These are phyloP conservation scores for Phallusia fumigata DNA, from an alignment of 23 tunicate genomes.

Conservation along the genomic window DNA sequence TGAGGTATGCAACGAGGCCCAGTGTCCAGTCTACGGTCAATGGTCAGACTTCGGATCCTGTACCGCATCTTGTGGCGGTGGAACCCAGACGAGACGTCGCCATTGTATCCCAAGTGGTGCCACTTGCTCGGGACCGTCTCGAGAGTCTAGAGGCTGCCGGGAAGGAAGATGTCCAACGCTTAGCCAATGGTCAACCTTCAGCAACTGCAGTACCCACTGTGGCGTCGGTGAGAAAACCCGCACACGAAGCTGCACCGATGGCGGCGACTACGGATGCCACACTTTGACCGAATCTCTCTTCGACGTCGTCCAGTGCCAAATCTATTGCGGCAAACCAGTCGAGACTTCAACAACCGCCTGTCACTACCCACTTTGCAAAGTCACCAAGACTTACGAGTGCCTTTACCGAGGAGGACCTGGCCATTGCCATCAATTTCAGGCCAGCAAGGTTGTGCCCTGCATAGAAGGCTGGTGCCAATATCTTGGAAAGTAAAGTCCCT, in stretches of 20 bases:
- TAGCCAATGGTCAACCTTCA: neutral
- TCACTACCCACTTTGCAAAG: neutral
- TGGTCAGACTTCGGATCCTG: neutral
- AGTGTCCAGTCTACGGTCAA: neutral
- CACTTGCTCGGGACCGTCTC: neutral
- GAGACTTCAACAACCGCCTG: neutral
- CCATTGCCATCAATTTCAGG: neutral
- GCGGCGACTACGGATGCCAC: constrained; percentile 11
- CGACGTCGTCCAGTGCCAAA: neutral
- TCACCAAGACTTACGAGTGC: neutral
- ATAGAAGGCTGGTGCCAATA: neutral
- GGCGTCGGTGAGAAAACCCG: neutral
- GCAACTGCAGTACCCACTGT: neutral
- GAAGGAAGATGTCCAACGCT: neutral
- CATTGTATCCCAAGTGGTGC: neutral
- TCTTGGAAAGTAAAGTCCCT: neutral
- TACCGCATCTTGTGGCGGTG: constrained; percentile 17
- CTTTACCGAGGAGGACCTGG: neutral
- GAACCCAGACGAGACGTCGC: neutral
- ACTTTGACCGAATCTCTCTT: neutral
- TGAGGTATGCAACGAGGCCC: neutral
- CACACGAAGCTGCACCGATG: neutral
- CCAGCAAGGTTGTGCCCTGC: neutral
- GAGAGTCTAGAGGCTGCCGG: neutral
- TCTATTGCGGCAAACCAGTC: neutral